A percentile compares a stretch with the other conserved stretches of the same genome.
Conservation (phyloP, 2,113 vertebrate species). For the Mobula hypostoma region DNA sequence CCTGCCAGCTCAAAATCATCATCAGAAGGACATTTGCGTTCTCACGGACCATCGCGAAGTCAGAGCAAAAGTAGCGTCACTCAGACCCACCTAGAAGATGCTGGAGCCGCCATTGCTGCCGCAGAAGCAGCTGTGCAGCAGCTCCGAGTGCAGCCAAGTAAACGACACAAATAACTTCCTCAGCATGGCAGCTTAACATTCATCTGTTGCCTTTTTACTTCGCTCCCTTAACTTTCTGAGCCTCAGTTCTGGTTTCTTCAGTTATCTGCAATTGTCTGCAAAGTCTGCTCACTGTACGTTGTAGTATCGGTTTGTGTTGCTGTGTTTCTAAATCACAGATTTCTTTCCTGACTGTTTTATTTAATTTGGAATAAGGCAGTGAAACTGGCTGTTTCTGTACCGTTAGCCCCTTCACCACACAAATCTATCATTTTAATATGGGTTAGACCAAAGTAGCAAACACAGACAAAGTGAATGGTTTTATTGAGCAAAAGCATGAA, state of each 20-base stretch:
- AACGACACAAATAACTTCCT: slow-evolving; percentile 86
- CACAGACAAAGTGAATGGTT: not conserved
- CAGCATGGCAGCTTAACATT: slow-evolving; percentile 82
- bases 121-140: slow-evolving; percentile 95
- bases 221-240: slow-evolving; percentile 56
- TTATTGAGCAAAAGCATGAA: not conserved
- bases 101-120: slow-evolving; percentile 90
- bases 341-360: slow-evolving; percentile 49
- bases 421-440: not conserved
- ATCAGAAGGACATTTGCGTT: slow-evolving; percentile 91
- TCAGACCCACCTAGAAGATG: slow-evolving; percentile 92
- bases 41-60: slow-evolving; percentile 90
- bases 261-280: slow-evolving; percentile 53
- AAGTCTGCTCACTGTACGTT: slow-evolving; percentile 63
- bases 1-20: slow-evolving; percentile 97
- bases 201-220: slow-evolving; percentile 74
- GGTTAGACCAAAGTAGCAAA: not conserved
- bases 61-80: slow-evolving; percentile 98
- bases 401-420: slow-evolving; percentile 45
- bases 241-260: slow-evolving; percentile 49
- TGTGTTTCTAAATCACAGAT: slow-evolving; percentile 56
- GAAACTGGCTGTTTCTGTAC: slow-evolving; percentile 77
- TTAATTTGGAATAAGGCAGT: slow-evolving; percentile 55
- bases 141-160: slow-evolving; percentile 98
- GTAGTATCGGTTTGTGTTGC: slow-evolving; percentile 56